Evolutionary conservation across 2,113 vertebrate genomes (phyloP).

Genomic region (Condylura cristata): DNA sequence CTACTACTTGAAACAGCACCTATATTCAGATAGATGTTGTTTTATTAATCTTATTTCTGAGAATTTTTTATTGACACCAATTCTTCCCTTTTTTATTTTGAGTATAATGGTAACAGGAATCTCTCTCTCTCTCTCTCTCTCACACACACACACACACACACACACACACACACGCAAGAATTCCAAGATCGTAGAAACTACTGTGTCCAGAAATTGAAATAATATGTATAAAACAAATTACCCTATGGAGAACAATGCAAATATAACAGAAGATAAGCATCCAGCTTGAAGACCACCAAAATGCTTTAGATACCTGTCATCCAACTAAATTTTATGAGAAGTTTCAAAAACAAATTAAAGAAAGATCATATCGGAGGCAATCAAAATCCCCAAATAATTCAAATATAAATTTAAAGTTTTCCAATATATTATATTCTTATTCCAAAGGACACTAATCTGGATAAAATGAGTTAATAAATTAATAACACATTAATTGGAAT

Average conservation of each 20-base stretch:
- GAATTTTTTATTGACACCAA: neutral
- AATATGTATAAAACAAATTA: neutral
- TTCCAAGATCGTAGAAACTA: neutral
- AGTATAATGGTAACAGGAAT: neutral
- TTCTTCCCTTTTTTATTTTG: neutral
- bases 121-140: no score
- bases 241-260: neutral
- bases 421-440: neutral
- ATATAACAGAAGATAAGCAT: neutral
- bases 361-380: neutral
- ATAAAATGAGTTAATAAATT: neutral
- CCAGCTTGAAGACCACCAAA: neutral
- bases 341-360: neutral
- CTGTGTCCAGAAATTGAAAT: neutral
- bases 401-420: neutral
- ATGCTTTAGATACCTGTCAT: neutral
- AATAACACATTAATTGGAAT: neutral
- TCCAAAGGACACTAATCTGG: neutral
- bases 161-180: neutral
- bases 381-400: neutral
- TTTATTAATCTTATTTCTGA: neutral
- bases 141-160: no score
- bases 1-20: neutral
- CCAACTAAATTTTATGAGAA: neutral
- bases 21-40: neutral